A percentile compares a stretch with the other conserved stretches of the same genome.
These are phyloP conservation scores for Melipona quadrifasciata DNA, from an alignment of 1,140 invertebrate genomes.

Conservation along the genomic window DNA sequence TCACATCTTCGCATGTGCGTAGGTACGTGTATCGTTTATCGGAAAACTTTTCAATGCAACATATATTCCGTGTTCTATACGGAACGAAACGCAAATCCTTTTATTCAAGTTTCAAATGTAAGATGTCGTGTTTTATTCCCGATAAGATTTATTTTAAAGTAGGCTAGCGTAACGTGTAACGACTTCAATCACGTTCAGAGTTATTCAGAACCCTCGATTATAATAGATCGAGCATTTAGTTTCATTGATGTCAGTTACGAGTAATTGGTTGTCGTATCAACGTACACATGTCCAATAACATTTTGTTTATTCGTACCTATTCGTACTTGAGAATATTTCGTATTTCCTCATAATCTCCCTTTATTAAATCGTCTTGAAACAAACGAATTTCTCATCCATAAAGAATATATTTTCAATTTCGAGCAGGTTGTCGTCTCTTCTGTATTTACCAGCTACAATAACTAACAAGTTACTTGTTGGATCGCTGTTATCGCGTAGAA, in stretches of 20 bases:
- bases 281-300: not conserved
- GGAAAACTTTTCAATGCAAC: not conserved
- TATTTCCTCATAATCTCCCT: no score
- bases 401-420: not conserved
- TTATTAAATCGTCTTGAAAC: not conserved
- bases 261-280: constrained; percentile 51
- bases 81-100: not conserved
- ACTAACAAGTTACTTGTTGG: no score
- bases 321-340: no score
- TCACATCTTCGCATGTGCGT: not conserved
- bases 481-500: not conserved
- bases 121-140: not conserved
- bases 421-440: no score
- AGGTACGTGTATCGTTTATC: no score
- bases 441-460: not conserved
- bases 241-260: constrained; percentile 51
- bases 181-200: constrained; percentile 39
- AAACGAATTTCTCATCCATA: not conserved
- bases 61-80: not conserved
- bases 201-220: not conserved
- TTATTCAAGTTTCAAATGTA: no score
- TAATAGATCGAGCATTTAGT: constrained; percentile 44
- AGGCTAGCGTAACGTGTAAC: not conserved
- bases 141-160: not conserved
- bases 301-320: not conserved